These are phyloP conservation scores for Pterocles burchelli DNA, from an alignment of 2,113 vertebrate genomes.

Conservation along the genomic window DNA sequence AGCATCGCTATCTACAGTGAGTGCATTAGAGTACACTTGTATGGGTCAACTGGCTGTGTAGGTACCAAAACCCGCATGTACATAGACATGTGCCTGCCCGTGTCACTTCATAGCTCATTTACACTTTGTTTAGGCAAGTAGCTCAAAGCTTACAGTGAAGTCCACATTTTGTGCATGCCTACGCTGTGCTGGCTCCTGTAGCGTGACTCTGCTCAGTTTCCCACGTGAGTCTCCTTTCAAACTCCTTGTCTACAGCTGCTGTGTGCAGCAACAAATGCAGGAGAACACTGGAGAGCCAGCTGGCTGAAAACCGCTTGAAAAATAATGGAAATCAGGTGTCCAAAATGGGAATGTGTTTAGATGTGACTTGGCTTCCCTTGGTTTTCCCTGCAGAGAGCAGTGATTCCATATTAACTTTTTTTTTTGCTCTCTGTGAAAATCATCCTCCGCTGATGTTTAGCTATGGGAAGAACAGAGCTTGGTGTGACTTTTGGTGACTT, in stretches of 20 bases:
- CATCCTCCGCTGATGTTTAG: not conserved
- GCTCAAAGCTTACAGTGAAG: not conserved
- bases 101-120: not conserved
- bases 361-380: not conserved
- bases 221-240: not conserved
- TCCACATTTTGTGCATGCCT: not conserved
- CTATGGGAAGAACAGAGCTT: not conserved
- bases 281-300: not conserved
- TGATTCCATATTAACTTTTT: not conserved
- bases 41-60: not conserved
- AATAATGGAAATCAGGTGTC: conserved; percentile 39
- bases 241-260: conserved; percentile 27
- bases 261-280: not conserved
- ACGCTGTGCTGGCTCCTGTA: not conserved
- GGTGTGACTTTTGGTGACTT: not conserved
- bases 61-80: not conserved
- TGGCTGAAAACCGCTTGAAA: not conserved
- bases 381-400: not conserved
- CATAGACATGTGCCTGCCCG: not conserved
- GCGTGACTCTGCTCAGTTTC: not conserved
- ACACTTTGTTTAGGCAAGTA: not conserved
- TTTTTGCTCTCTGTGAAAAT: conserved; percentile 8
- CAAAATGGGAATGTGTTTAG: not conserved
- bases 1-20: not conserved
- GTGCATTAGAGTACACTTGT: not conserved